phyloP scores from a whole-genome alignment of 2,888 invertebrate genomes.

The Lycaena phlaeas region DNA sequence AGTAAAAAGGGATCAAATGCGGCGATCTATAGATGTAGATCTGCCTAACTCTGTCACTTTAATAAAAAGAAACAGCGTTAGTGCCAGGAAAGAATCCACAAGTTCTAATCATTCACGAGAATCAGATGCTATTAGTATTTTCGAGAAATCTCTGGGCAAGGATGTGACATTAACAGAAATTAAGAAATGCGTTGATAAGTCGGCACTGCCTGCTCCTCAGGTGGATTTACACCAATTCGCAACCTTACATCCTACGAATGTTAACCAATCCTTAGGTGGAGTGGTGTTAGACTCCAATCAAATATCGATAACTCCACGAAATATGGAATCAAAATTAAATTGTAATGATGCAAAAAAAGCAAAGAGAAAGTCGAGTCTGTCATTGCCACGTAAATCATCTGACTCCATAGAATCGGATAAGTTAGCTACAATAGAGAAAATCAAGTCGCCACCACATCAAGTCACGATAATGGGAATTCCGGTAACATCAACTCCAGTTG shows the following conservation, averaged over 20 bases:
- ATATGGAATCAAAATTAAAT: conserved; percentile 34
- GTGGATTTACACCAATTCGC: conserved; percentile 57
- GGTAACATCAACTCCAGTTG: conserved; percentile 39
- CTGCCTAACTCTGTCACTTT: conserved; percentile 61
- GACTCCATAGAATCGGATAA: conserved; percentile 44
- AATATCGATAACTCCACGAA: conserved; percentile 55
- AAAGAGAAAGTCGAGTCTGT: conserved; percentile 46
- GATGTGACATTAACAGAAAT: conserved; percentile 67
- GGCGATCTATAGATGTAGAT: conserved; percentile 63
- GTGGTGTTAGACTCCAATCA: conserved; percentile 51
- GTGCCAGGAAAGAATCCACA: conserved; percentile 61
- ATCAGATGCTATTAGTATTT: conserved; percentile 63
- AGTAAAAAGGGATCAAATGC: conserved; percentile 60
- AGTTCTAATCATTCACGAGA: conserved; percentile 62
- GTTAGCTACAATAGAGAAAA: conserved; percentile 45
- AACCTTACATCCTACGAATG: conserved; percentile 44
- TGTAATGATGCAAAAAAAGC: conserved; percentile 37
- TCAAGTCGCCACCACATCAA: conserved; percentile 34
- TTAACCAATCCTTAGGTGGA: conserved; percentile 35
- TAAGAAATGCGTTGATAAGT: conserved; percentile 59
- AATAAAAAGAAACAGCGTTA: conserved; percentile 61
- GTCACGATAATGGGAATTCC: conserved; percentile 35
- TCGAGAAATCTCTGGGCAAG: conserved; percentile 64
- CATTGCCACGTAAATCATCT: conserved; percentile 44
- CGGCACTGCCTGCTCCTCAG: conserved; percentile 29